Percentiles rank a stretch among this genome's conserved stretches.
These are phyloP conservation scores for Diarsia brunnea DNA, from an alignment of 2,888 invertebrate genomes.

Conservation along the genomic window DNA sequence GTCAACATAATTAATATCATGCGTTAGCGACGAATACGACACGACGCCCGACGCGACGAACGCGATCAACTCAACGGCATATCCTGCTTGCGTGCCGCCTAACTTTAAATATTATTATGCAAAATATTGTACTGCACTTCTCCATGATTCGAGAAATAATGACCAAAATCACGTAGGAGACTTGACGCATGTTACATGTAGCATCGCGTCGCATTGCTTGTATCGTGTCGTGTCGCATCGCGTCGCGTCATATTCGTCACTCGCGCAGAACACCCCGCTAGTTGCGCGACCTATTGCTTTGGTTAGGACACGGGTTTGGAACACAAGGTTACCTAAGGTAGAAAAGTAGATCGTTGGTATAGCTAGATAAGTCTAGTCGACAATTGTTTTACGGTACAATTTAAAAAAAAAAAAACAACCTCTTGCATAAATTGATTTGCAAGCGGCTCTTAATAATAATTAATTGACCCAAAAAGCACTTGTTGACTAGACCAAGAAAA, in stretches of 20 bases:
- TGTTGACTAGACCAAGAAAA: background rate
- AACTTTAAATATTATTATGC: background rate
- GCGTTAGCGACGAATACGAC: too few species aligned
- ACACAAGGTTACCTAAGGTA: background rate
- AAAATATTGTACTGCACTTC: constrained; percentile 1
- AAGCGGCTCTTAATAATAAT: too few species aligned
- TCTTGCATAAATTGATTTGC: too few species aligned
- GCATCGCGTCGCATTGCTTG: background rate
- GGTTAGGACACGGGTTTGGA: background rate
- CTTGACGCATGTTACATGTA: background rate
- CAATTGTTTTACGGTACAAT: too few species aligned
- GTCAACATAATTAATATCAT: too few species aligned
- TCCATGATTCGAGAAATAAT: background rate
- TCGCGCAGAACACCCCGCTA: background rate
- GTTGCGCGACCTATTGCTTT: background rate
- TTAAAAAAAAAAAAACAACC: too few species aligned
- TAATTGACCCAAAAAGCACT: too few species aligned
- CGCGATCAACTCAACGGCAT: too few species aligned
- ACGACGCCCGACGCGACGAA: too few species aligned
- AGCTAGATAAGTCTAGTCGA: background rate
- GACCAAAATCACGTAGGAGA: constrained; percentile 5
- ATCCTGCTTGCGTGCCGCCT: too few species aligned
- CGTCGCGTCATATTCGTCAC: background rate
- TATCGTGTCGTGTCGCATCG: too few species aligned
- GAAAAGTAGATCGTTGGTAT: background rate